Evolutionary conservation across 2,888 invertebrate genomes (phyloP).

Genomic region (Cantharis nigra): DNA sequence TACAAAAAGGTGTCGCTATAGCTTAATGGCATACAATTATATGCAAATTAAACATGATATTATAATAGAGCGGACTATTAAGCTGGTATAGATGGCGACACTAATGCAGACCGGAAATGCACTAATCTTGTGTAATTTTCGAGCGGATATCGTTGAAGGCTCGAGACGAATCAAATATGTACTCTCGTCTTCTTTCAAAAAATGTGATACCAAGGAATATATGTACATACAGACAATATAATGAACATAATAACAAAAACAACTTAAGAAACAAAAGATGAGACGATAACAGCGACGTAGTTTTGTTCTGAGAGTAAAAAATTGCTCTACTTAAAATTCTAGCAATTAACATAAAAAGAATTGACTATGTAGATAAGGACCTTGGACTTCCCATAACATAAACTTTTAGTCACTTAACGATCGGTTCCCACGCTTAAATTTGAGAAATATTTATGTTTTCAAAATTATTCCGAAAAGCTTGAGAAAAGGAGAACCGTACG

Average conservation of each 20-base stretch:
- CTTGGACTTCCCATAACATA: neutral
- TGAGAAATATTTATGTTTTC: neutral
- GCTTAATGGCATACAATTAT: neutral
- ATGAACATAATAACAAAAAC: no score
- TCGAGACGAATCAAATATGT: neutral
- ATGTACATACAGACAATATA: no score
- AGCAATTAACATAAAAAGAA: neutral
- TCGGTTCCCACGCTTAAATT: neutral
- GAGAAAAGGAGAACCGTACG: neutral
- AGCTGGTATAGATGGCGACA: neutral
- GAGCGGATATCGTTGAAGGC: neutral
- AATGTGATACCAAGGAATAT: neutral
- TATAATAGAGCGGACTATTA: neutral
- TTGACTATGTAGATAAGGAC: neutral
- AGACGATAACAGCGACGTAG: neutral
- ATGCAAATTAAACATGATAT: neutral
- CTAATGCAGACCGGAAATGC: slow-evolving; percentile 6
- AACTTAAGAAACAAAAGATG: neutral
- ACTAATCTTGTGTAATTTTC: neutral
- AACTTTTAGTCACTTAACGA: neutral
- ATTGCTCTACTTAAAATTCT: neutral
- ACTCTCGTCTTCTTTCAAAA: neutral
- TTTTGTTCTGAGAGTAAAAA: neutral
- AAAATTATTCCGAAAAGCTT: neutral
- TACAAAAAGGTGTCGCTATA: neutral